phyloP scores from a whole-genome alignment of 2,888 invertebrate species.

The Antheraea yamamai region DNA sequence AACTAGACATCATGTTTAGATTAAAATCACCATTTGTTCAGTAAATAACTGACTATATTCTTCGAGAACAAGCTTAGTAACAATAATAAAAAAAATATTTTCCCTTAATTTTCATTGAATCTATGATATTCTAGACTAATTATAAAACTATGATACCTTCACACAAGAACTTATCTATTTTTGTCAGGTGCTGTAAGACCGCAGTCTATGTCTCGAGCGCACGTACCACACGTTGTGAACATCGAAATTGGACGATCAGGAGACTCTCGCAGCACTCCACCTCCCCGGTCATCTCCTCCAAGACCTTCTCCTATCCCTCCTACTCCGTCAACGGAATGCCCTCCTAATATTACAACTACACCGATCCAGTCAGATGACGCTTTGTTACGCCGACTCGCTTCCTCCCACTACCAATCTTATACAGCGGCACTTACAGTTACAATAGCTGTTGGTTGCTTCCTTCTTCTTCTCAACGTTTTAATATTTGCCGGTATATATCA shows the following conservation, averaged over 20 bases:
- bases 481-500: constrained; percentile 95
- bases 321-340: constrained; percentile 87
- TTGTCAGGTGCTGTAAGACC: constrained; percentile 87
- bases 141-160: background rate
- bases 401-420: constrained; percentile 93
- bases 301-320: constrained; percentile 66
- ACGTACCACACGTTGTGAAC: constrained; percentile 81
- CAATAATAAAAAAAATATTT: background rate
- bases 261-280: constrained; percentile 60
- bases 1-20: background rate
- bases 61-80: background rate
- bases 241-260: constrained; percentile 55
- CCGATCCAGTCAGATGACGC: constrained; percentile 84
- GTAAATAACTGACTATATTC: background rate
- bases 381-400: constrained; percentile 88
- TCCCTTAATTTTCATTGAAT: background rate
- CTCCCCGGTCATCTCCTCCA: constrained; percentile 73
- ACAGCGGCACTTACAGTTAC: constrained; percentile 94
- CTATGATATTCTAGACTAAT: background rate
- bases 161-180: background rate
- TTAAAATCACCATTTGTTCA: background rate
- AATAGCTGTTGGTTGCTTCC: constrained; percentile 92
- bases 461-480: constrained; percentile 89
- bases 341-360: constrained; percentile 82
- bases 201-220: constrained; percentile 86